These are phyloP conservation scores for Eupithecia insigniata DNA, from an alignment of 2,888 invertebrate species.

Conservation along the genomic window DNA sequence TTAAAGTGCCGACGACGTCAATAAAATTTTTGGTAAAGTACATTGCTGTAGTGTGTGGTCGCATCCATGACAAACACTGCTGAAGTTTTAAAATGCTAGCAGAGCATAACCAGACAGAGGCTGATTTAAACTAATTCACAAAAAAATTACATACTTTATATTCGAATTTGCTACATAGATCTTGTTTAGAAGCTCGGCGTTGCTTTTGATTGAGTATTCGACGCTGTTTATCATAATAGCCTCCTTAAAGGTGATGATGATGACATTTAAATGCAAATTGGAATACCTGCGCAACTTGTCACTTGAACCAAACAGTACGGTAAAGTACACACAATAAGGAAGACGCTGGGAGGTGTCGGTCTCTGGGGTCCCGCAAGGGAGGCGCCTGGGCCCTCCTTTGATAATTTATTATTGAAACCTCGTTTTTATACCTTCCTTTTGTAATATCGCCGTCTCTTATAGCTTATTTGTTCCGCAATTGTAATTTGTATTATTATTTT, in stretches of 20 bases:
- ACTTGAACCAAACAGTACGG: slow-evolving; percentile 49
- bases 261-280: slow-evolving; percentile 10
- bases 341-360: slow-evolving; percentile 73
- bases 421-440: slow-evolving; percentile 47
- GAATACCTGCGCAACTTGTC: slow-evolving; percentile 22
- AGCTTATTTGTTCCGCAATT: slow-evolving; percentile 45
- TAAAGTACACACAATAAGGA: slow-evolving; percentile 71
- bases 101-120: background rate
- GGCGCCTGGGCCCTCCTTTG: slow-evolving; percentile 42
- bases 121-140: background rate
- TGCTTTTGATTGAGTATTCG: slow-evolving; percentile 6
- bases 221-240: slow-evolving; percentile 11
- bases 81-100: background rate
- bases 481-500: slow-evolving; percentile 44
- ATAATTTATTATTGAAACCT: slow-evolving; percentile 49
- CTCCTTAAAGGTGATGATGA: slow-evolving; percentile 1
- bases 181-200: background rate
- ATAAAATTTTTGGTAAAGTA: background rate
- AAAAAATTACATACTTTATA: background rate
- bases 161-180: background rate
- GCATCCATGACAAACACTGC: background rate
- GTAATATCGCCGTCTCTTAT: slow-evolving; percentile 43
- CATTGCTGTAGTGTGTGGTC: background rate
- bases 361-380: slow-evolving; percentile 55
- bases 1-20: too few species aligned